Base-by-base conservation (phyloP, 2,797 vertebrate species). In the Bradypodion ventrale region DNA sequence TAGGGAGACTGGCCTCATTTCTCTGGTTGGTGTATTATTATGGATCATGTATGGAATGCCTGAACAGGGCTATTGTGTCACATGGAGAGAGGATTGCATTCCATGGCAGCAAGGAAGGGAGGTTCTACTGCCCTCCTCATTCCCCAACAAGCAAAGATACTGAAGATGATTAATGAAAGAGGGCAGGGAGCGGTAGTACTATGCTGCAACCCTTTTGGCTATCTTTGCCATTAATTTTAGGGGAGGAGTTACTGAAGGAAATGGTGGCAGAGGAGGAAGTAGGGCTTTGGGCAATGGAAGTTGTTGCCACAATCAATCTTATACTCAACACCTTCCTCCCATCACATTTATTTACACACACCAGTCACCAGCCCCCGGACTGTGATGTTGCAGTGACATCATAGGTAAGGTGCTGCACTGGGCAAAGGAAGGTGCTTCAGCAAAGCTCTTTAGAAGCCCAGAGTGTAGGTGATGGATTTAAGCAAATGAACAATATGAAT, bases 151-250 rank as follows among this genome's bases (percentile, higher is more conserved):
- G 37, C 74, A 78, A 56, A 72, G 52, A 60, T 40, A 27, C 23
- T 65, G 66, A 75, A 62, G 46, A 78, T 78, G 52, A 72, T 46
- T 62, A 84, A 78, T 62, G 29, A 35, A 37, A n/a, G 23, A 78
- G 19, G 66, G 52, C 40, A 62, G 49, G 7, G 37, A 70, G 23
- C 35, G 44, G 29, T 5, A 15, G n/a, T 40, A 15, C 7, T 73
- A 60, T 72, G 42, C 27, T 42, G n/a, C 25, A 62, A 29, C 63
- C 59, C 21, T 7, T 56, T 78, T 63, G 59, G 10, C 49, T 16
- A 40, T 70, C n/a, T 66, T 60, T 62, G n/a, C 68, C 8, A 60
- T 78, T 72, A 27, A 49, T 49, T 84, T 37, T 27, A 44, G 16
- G 52, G 29, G 21, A 32, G 1, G 2, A 60, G 21, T 19, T 29